Conservation (phyloP, 2,113 vertebrate species). For the Platycercus adscitus region DNA sequence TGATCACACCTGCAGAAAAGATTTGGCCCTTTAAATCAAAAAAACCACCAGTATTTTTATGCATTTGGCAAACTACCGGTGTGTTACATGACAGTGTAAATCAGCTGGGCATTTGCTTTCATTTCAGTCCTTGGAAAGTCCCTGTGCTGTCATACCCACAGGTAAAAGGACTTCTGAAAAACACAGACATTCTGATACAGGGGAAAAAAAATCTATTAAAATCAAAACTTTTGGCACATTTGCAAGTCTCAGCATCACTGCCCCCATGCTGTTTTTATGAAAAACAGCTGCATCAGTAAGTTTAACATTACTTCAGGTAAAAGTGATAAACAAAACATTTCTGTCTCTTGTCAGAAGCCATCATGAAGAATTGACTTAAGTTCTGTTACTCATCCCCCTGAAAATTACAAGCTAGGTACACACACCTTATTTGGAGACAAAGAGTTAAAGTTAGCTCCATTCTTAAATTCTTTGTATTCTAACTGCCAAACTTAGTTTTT, state of each 20-base stretch:
- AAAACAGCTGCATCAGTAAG: background rate
- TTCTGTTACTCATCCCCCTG: background rate
- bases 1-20: background rate
- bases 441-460: background rate
- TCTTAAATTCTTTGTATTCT: background rate
- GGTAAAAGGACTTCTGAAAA: slow-evolving; percentile 18
- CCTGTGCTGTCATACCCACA: background rate
- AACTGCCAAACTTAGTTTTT: background rate
- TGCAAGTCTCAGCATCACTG: background rate
- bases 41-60: background rate
- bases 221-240: background rate
- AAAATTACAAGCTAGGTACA: background rate
- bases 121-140: background rate
- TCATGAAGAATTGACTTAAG: background rate
- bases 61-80: background rate
- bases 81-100: background rate
- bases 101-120: background rate
- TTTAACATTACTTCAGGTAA: background rate
- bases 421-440: background rate
- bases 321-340: background rate
- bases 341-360: background rate
- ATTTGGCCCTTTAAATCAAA: background rate
- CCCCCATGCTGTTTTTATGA: background rate
- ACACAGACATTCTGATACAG: background rate
- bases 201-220: background rate